These are phyloP conservation scores for Coremacera marginata DNA, from an alignment of 2,888 invertebrate genomes.

Conservation along the genomic window DNA sequence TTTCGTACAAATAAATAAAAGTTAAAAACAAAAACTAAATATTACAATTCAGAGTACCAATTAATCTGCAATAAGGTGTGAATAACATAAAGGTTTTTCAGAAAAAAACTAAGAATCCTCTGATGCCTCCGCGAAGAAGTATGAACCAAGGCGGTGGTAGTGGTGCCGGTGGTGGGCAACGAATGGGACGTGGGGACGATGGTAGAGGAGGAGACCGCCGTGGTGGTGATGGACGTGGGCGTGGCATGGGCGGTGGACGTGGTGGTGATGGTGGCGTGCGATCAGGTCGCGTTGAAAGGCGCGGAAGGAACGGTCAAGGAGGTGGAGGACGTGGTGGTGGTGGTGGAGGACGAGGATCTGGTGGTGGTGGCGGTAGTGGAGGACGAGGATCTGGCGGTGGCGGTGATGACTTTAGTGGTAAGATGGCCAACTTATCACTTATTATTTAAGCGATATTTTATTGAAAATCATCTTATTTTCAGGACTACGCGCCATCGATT, in stretches of 20 bases:
- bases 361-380: slow-evolving; percentile 82
- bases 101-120: slow-evolving; percentile 4
- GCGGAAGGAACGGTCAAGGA: slow-evolving; percentile 41
- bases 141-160: slow-evolving; percentile 44
- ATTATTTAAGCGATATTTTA: not conserved
- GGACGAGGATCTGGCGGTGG: slow-evolving; percentile 73
- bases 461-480: slow-evolving; percentile 42
- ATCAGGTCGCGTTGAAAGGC: slow-evolving; percentile 57
- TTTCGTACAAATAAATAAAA: slow-evolving; percentile 1
- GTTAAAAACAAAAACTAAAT: not conserved
- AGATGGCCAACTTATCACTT: slow-evolving; percentile 33
- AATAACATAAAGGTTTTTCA: not conserved
- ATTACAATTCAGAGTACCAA: not conserved
- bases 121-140: slow-evolving; percentile 47
- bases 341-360: too few species aligned
- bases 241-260: slow-evolving; percentile 38
- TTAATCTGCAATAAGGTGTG: not conserved
- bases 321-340: slow-evolving; percentile 40
- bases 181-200: slow-evolving; percentile 49
- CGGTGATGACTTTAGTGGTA: slow-evolving; percentile 71
- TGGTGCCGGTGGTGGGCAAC: slow-evolving; percentile 49
- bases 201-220: slow-evolving; percentile 46
- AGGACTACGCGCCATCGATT: slow-evolving; percentile 72
- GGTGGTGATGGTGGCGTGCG: slow-evolving; percentile 50
- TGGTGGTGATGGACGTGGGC: slow-evolving; percentile 45